These are phyloP conservation scores for Caradrina kadenii DNA, from an alignment of 2,888 invertebrate species.

Conservation along the genomic window DNA sequence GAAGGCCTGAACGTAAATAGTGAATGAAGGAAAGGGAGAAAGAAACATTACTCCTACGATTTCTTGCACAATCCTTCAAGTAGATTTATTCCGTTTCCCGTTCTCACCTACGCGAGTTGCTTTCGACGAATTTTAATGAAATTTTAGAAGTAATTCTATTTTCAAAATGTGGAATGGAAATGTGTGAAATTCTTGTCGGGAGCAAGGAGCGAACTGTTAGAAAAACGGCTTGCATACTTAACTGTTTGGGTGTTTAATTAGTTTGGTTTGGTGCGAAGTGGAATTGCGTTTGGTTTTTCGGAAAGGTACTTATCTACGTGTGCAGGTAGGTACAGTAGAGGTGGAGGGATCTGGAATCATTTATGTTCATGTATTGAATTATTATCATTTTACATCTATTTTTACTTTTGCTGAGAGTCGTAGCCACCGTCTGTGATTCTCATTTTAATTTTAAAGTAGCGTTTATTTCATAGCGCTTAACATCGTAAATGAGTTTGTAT, in stretches of 20 bases:
- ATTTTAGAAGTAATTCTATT: constrained; percentile 37
- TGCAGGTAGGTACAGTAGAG: too few relatives aligned
- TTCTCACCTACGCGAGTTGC: constrained; percentile 20
- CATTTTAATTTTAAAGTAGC: too few relatives aligned
- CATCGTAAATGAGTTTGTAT: too few relatives aligned
- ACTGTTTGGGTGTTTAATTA: constrained; percentile 20
- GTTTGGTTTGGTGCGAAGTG: neutral
- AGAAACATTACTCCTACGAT: constrained; percentile 28
- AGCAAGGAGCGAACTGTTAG: constrained; percentile 9
- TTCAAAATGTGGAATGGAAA: constrained; percentile 17
- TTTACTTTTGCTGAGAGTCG: too few relatives aligned
- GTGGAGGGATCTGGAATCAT: too few relatives aligned
- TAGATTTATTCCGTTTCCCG: constrained; percentile 50
- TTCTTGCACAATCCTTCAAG: constrained; percentile 40
- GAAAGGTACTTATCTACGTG: neutral
- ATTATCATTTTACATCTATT: too few relatives aligned
- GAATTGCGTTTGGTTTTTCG: neutral
- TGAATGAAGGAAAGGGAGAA: constrained; percentile 45
- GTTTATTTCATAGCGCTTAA: too few relatives aligned
- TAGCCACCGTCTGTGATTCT: too few relatives aligned
- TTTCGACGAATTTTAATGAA: constrained; percentile 54
- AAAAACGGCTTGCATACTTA: constrained; percentile 43
- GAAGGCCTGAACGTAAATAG: constrained; percentile 49
- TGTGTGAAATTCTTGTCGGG: constrained; percentile 20
- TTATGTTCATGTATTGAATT: too few relatives aligned